phyloP scores from a whole-genome alignment of 2,888 invertebrate species.

The Geotrupes spiniger region DNA sequence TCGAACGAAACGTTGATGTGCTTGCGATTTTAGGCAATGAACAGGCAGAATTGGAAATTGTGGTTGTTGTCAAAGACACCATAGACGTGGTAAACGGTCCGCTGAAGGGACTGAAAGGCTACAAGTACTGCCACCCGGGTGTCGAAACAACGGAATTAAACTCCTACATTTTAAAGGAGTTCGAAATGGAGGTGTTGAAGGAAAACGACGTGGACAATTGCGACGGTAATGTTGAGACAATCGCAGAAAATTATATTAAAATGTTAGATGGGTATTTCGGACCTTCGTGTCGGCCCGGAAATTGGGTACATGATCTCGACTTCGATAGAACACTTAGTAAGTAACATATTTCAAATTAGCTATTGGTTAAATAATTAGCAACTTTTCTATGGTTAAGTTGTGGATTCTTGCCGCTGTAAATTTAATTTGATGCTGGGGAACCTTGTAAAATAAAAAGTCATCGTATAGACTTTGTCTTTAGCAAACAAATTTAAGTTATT shows the following conservation, averaged over 20 bases:
- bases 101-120: slow-evolving; percentile 49
- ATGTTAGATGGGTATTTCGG: slow-evolving; percentile 64
- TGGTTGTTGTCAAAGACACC: slow-evolving; percentile 55
- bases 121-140: slow-evolving; percentile 66
- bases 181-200: slow-evolving; percentile 50
- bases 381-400: no score
- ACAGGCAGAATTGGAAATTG: slow-evolving; percentile 55
- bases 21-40: slow-evolving; percentile 24
- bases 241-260: slow-evolving; percentile 60
- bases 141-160: slow-evolving; percentile 58
- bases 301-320: slow-evolving; percentile 58
- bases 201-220: slow-evolving; percentile 30
- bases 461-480: no score
- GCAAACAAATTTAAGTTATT: slow-evolving; percentile 29
- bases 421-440: no score
- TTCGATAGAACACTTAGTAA: slow-evolving; percentile 61
- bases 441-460: no score
- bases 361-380: no score
- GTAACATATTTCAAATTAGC: slow-evolving; percentile 37
- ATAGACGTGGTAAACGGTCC: slow-evolving; percentile 47
- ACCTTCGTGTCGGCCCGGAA: slow-evolving; percentile 70
- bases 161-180: slow-evolving; percentile 59
- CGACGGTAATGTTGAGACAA: slow-evolving; percentile 41
- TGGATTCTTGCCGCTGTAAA: no score
- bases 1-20: not conserved